Evolutionary conservation across 2,113 vertebrate species (phyloP).

Genomic region (Limanda limanda): DNA sequence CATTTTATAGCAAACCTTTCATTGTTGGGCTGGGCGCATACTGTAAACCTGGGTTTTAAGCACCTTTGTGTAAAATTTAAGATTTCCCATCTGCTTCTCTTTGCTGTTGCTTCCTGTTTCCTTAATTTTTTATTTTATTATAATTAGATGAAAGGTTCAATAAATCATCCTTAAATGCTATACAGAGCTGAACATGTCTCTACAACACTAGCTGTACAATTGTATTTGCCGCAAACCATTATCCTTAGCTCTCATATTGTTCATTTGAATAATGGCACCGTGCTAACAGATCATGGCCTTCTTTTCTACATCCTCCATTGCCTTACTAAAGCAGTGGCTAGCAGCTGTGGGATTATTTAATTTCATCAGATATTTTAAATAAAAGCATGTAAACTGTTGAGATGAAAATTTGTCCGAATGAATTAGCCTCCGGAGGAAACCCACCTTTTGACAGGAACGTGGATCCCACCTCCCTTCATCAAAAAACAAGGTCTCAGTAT

Average conservation of each 20-base stretch:
- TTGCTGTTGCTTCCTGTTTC: not conserved
- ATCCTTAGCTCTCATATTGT: too few species aligned
- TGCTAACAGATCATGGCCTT: too few species aligned
- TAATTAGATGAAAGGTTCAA: constrained; percentile 28
- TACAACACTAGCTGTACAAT: not conserved
- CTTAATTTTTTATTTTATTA: constrained; percentile 11
- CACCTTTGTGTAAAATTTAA: constrained; percentile 6
- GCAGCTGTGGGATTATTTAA: too few species aligned
- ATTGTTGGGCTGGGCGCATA: not conserved
- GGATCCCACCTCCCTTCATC: not conserved
- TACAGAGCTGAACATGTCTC: not conserved
- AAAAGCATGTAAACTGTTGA: not conserved
- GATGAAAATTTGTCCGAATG: not conserved
- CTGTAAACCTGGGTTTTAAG: constrained; percentile 6
- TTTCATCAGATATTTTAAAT: too few species aligned
- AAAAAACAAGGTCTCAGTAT: not conserved
- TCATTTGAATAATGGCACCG: too few species aligned
- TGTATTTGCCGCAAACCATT: not conserved
- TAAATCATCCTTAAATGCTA: constrained; percentile 1
- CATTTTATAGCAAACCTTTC: not conserved
- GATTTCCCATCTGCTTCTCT: constrained; percentile 2
- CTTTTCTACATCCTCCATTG: too few species aligned
- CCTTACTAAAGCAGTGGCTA: too few species aligned
- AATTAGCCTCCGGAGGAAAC: not conserved
- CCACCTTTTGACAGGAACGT: not conserved